Evolutionary conservation across 2,797 vertebrate species (phyloP), one percentile per base, ranked within the genome.

Genomic region (Myotis vivesi): DNA sequence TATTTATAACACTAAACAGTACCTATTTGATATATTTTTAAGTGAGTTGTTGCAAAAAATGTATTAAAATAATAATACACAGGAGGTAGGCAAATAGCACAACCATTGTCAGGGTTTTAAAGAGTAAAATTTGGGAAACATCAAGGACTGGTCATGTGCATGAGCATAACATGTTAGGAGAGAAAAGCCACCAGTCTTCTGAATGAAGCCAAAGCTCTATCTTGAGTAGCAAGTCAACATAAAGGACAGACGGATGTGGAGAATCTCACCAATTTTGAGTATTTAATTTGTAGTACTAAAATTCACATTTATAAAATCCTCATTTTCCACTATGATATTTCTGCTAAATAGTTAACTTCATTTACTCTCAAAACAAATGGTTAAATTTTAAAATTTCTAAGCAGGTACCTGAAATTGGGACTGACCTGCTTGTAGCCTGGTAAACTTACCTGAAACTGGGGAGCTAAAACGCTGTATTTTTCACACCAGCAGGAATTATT

Each of bases 391-490:
- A 41, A 76, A 64, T 22, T 73, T 77, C 41, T 68, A 91, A 84
- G 55, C 4, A 88, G 19, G 30, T 73, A 87, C 41, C 5, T 76
- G 68, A 94, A 95, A 77, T 28, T 90, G 53, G 41, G 71, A 41
- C 15, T 72, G 38, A 77, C 19, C 13, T 92, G 71, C 30, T 13
- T 72, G 8, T 16, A 89, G n/a, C n/a, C 41, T 38, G 12, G n/a
- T 36, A 62, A 62, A 62, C 71, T 85, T 83, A 79, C 41, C 36
- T 73, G n/a, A 71, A 92, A 94, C 68, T 8, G 84, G 6, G 13
- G 7, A 92, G 28, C 30, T 92, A 94, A 93, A 87, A 59, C 8
- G 28, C 20, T 75, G 12, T 64, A 59, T 28, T 87, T 96, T 88
- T 82, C 53, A 85, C 82, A 82, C 30, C 11, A 94, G 30, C 72